Conservation (phyloP, 2,797 vertebrate species). For the Semaprochilodus insignis region DNA sequence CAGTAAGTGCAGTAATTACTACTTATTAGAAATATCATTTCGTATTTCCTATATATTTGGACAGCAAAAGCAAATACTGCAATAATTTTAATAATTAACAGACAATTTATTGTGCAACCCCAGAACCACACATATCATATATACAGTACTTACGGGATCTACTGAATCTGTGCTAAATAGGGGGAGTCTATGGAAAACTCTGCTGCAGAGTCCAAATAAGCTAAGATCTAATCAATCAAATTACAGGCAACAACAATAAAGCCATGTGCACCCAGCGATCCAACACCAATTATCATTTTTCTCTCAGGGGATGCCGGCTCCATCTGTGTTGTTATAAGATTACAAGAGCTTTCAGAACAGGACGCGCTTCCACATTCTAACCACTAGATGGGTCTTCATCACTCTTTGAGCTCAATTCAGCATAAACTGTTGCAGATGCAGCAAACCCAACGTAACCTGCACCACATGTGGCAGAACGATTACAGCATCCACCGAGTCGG, state of each 20-base stretch:
- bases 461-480: not conserved
- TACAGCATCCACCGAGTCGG: not conserved
- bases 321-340: not conserved
- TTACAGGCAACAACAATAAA: not conserved
- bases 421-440: conserved; percentile 31
- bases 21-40: too few species aligned
- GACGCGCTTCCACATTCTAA: conserved; percentile 22
- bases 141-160: too few species aligned
- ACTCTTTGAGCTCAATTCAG: conserved; percentile 23
- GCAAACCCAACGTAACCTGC: not conserved
- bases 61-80: too few species aligned
- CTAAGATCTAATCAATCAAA: not conserved
- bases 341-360: conserved; percentile 1
- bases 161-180: too few species aligned
- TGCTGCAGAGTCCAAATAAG: not conserved
- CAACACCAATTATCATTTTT: not conserved
- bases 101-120: too few species aligned
- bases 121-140: too few species aligned
- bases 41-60: too few species aligned
- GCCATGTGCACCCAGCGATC: not conserved
- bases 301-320: not conserved
- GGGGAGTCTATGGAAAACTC: too few species aligned
- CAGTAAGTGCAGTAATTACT: too few species aligned
- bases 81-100: too few species aligned
- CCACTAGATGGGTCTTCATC: conserved; percentile 25